Conservation (phyloP, 2,113 vertebrate species). For the Catharus minimus region DNA sequence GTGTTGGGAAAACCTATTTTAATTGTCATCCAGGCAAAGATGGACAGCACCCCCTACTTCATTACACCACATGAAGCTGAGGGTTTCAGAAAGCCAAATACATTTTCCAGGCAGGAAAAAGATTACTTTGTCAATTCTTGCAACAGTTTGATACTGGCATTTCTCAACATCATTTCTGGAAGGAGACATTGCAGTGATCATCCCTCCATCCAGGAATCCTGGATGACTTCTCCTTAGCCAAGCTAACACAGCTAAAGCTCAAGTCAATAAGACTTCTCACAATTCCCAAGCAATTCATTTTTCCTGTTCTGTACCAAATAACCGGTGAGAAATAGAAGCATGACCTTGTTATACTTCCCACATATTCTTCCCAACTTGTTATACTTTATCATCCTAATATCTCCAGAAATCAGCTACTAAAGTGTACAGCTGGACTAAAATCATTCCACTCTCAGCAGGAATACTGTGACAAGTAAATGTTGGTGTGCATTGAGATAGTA, state of each 20-base stretch:
- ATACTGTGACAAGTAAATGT: background rate
- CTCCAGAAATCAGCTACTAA: background rate
- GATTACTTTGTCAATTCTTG: fast-evolving
- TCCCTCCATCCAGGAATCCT: background rate
- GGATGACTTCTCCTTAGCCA: background rate
- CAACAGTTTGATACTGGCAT: background rate
- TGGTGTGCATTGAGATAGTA: background rate
- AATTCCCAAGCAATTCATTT: background rate
- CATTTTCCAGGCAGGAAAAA: background rate
- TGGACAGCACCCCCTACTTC: background rate
- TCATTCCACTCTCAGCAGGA: background rate
- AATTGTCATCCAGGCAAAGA: background rate
- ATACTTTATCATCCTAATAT: background rate
- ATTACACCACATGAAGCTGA: background rate
- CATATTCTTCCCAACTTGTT: background rate
- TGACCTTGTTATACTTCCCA: background rate
- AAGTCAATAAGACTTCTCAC: background rate
- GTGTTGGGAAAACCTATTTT: background rate
- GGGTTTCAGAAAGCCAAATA: background rate
- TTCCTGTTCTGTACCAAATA: background rate
- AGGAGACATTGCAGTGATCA: background rate
- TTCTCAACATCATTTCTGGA: background rate
- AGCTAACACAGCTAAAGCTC: background rate
- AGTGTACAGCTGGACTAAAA: background rate
- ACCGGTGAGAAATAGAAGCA: background rate